Evolutionary conservation across 1,140 invertebrate genomes (phyloP), one percentile per base, ranked within the genome.

Genomic region (Ditylenchus dipsaci): DNA sequence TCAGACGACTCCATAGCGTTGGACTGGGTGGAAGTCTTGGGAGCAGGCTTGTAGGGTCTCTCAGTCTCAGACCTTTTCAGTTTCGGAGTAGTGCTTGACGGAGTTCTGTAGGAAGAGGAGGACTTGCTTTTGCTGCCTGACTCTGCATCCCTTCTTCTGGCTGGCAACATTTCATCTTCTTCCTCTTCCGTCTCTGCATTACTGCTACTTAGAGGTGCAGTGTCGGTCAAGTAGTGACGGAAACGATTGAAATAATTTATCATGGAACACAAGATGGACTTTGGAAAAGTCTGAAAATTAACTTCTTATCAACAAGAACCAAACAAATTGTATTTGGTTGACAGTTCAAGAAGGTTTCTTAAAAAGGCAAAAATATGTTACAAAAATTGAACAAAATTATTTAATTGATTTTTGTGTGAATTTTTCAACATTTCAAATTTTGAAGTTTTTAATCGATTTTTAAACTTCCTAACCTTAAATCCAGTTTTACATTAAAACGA

Each of bases 1-100:
- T 62, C 29, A 8, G 68, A 70, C 29, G 33, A 45, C 1, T 72
- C 30, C 23, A 66, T 27, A 27, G n/a, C 59, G 68, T 58, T 67
- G 33, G 33, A 17, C 47, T 56, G 19, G 30, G 38, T 27, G 58
- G 38, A 29, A 27, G n/a, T 67, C 27, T 29, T 64, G 17, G 45
- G 30, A 33, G 65, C 19, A 19, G 67, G 45, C n/a, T 30, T 60
- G 21, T 45, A 53, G 33, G 21, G 63, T 53, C 33, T 59, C n/a
- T 19, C 38, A 68, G 33, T 42, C 26, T 9, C 63, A 53, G 17
- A 70, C 66, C 33, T 19, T 65, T 65, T 26, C 53, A 65, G 23
- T 43, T 42, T 43, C 21, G 15, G 15, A 26, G 15, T 45, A 0
- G 1, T 29, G 1, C 29, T 26, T 7, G 26, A 13, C 8, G 53